These are phyloP conservation scores for Zingel zingel DNA, from an alignment of 2,113 vertebrate species.

Conservation along the genomic window DNA sequence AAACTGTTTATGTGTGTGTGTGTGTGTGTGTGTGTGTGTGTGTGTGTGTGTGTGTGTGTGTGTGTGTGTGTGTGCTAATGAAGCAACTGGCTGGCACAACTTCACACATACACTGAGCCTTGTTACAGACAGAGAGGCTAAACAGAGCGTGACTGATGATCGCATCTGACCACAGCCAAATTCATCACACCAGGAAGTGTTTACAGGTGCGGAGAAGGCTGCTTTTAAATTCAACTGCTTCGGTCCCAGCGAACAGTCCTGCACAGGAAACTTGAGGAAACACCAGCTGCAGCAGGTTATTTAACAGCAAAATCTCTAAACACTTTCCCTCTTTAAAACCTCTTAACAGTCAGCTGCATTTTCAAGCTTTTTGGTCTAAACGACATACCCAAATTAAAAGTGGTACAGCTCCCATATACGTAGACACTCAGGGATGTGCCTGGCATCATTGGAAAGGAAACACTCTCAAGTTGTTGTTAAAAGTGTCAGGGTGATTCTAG, in stretches of 20 bases:
- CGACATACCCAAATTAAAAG: too few species aligned
- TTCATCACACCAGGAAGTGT: constrained; percentile 31
- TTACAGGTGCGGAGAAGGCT: neutral
- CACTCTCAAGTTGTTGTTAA: too few species aligned
- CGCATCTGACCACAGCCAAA: neutral
- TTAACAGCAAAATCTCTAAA: too few species aligned
- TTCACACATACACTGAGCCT: constrained; percentile 31
- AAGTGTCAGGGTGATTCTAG: too few species aligned
- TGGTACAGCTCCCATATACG: too few species aligned
- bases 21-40: neutral
- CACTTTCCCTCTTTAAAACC: too few species aligned
- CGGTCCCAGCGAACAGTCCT: neutral
- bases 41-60: neutral
- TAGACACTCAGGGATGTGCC: too few species aligned
- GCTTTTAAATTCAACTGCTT: constrained; percentile 1
- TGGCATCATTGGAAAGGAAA: too few species aligned
- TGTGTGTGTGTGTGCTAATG: constrained; percentile 27
- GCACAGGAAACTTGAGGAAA: neutral
- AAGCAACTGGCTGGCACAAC: constrained; percentile 41
- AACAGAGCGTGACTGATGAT: constrained; percentile 38
- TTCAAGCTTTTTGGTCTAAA: too few species aligned
- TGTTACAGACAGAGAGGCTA: constrained; percentile 10
- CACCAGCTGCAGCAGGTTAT: neutral
- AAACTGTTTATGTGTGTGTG: neutral
- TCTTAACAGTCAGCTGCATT: too few species aligned